Evolutionary conservation across 2,797 vertebrate species (phyloP).

Genomic region (Garrulus glandarius): DNA sequence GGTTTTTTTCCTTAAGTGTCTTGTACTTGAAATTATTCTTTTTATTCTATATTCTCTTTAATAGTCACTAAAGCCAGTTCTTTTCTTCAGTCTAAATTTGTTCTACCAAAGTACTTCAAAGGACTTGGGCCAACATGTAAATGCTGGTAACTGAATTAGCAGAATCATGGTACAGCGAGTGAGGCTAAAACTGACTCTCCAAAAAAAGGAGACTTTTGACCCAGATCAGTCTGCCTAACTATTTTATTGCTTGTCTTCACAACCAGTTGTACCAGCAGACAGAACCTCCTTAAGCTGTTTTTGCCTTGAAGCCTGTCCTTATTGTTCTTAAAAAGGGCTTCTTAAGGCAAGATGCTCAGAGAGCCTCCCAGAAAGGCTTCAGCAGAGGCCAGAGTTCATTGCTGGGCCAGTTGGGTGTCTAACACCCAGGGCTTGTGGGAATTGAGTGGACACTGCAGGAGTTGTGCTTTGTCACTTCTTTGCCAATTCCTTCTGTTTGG

Average conservation of each 20-base stretch:
- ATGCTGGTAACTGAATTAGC: not conserved
- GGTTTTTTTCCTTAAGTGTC: not conserved
- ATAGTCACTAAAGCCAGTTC: not conserved
- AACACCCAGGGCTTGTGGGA: not conserved
- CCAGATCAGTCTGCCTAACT: not conserved
- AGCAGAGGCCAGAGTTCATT: not conserved
- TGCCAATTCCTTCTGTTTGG: not conserved
- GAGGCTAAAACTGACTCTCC: not conserved
- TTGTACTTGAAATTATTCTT: not conserved
- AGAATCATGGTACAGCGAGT: not conserved
- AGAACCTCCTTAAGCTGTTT: not conserved
- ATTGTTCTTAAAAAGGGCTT: not conserved
- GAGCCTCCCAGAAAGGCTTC: not conserved
- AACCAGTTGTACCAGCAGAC: not conserved
- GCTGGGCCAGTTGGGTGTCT: not conserved
- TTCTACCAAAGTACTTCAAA: not conserved
- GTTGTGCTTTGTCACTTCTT: not conserved
- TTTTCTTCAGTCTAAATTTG: not conserved
- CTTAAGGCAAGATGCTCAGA: not conserved
- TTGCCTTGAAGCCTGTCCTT: not conserved
- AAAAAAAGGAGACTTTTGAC: not conserved
- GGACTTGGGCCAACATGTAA: not conserved
- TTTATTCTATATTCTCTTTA: not conserved
- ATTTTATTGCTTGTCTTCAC: not conserved
- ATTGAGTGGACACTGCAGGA: not conserved